Evolutionary conservation across 2,797 vertebrate genomes (phyloP).

Genomic region (Cossypha heuglini): DNA sequence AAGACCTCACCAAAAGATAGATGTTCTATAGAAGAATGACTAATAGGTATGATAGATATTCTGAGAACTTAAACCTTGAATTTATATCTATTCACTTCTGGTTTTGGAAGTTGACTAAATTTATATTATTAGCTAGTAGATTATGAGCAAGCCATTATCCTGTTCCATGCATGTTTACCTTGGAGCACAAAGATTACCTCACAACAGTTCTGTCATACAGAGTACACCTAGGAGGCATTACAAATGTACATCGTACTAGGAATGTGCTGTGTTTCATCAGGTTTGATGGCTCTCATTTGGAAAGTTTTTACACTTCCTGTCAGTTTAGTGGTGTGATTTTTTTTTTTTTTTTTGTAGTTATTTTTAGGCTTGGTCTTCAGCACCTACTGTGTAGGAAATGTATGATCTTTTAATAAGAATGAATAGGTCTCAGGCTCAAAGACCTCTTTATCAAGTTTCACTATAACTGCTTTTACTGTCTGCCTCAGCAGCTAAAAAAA

Average conservation of each 20-base stretch:
- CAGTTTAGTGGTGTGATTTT: conserved; percentile 4
- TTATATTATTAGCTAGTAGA: neutral
- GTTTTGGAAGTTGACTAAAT: neutral
- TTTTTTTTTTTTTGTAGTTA: neutral
- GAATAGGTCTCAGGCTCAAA: neutral
- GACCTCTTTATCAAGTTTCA: neutral
- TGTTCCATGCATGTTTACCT: neutral
- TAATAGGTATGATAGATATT: neutral
- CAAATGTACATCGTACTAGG: neutral
- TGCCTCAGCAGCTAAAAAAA: neutral
- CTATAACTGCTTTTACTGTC: neutral
- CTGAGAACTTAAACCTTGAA: neutral
- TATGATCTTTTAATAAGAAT: neutral
- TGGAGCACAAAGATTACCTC: neutral
- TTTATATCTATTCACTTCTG: neutral
- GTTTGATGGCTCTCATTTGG: neutral
- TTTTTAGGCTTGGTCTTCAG: conserved; percentile 40
- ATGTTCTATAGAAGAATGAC: neutral
- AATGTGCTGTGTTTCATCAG: neutral
- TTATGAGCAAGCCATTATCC: neutral
- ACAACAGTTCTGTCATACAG: neutral
- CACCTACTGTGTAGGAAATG: neutral
- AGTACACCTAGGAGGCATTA: neutral
- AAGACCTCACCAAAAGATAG: neutral
- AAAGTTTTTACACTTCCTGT: conserved; percentile 51